These are phyloP conservation scores for Oostethus manadensis DNA, from an alignment of 2,113 vertebrate genomes.

Conservation along the genomic window DNA sequence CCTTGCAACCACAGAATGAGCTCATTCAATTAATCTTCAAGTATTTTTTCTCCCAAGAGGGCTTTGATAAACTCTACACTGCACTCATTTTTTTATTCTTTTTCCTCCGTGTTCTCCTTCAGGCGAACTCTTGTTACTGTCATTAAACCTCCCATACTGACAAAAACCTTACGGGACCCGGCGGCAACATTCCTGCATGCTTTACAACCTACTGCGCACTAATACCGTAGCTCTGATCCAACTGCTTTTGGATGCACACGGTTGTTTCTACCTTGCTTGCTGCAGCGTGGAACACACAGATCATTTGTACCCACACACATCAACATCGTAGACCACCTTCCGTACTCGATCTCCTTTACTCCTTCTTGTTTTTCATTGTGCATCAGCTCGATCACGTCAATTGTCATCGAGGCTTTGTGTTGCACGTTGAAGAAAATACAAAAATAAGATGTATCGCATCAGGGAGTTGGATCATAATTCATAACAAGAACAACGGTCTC, in stretches of 20 bases:
- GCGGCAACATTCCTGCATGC: constrained; percentile 51
- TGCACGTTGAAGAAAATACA: constrained; percentile 25
- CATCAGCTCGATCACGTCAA: constrained; percentile 31
- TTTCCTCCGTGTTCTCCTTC: constrained; percentile 12
- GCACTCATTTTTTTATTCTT: neutral
- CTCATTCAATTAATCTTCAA: neutral
- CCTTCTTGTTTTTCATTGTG: constrained; percentile 30
- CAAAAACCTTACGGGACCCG: constrained; percentile 47
- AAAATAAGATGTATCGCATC: constrained; percentile 50
- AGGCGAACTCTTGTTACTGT: constrained; percentile 28
- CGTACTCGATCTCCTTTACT: constrained; percentile 18
- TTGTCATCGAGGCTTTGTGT: constrained; percentile 31
- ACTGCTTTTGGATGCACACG: constrained; percentile 37
- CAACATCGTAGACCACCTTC: constrained; percentile 12
- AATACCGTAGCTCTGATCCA: constrained; percentile 48
- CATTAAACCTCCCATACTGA: constrained; percentile 37
- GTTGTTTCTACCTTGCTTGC: constrained; percentile 31
- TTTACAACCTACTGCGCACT: constrained; percentile 49
- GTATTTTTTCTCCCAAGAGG: neutral
- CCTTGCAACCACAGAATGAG: neutral
- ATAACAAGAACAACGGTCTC: constrained; percentile 34
- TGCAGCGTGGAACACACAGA: neutral
- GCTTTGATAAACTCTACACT: constrained; percentile 4
- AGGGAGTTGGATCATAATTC: constrained; percentile 34
- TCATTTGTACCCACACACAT: neutral